Evolutionary conservation across 2,888 invertebrate genomes (phyloP), one percentile per base, ranked within the genome.

Genomic region (Caenorhabditis drosophilae): DNA sequence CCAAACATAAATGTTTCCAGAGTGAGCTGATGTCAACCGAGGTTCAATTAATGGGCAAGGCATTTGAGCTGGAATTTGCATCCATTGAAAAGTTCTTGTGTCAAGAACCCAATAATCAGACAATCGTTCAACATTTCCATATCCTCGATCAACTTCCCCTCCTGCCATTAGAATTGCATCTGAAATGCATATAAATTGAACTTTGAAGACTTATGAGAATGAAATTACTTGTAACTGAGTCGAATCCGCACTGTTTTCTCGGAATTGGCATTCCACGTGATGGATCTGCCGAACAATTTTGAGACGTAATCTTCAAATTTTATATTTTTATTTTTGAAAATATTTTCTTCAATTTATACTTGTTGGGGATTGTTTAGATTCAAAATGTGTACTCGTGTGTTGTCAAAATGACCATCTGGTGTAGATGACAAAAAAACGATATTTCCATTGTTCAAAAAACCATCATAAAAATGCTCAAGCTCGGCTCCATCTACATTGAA

Each of bases 21-120:
- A 78, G 46, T 79, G 67, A 16, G 76, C 73, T 12, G 79, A 76
- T 11, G 82, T 81, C 16, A 82, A 61, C 26, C 82, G 67, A 1
- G 82, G 82, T 52, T 82, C 82, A 31, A 82, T 82, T 12, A 82
- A 60, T 16, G 82, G 81, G 15, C 80, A 72, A 11, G 81, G 75
- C 81, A 81, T 81, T 45, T 72, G 73, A 2, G 81, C 61, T 15
- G 78, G 78, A 2, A 81, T 55, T 48, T 82, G 81, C 50, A 74
- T 76, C 81, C 81, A 81, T 56, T 70, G 70, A 69, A 82, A 82
- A 0, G 73, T 74, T 12, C 70, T 61, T n/a, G 79, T 71, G 53
- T 81, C 79, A 22, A 81, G 66, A 9, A 75, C 73, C 81, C 81
- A 81, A 53, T 80, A 81, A 60, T 81, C 81, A 3, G 75, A 53